A percentile compares a stretch with the other conserved stretches of the same genome.
phyloP scores from a whole-genome alignment of 2,888 invertebrate genomes.

The Drosophila putrida region DNA sequence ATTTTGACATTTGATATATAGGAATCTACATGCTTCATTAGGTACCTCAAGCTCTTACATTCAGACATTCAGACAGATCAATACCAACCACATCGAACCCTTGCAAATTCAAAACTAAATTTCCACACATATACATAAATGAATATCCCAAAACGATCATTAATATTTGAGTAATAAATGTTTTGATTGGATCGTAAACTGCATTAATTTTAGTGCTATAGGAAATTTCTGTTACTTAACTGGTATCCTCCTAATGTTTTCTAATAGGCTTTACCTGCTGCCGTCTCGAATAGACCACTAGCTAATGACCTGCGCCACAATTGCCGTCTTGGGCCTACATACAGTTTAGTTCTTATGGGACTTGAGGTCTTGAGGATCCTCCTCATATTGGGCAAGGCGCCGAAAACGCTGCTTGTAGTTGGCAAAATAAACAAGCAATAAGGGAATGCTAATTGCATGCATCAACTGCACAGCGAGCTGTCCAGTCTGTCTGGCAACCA shows the following conservation, averaged over 20 bases:
- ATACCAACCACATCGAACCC: no score
- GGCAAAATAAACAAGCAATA: slow-evolving; percentile 40
- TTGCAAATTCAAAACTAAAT: no score
- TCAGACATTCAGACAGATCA: no score
- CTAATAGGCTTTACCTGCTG: slow-evolving; percentile 33
- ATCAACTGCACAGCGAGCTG: slow-evolving; percentile 51
- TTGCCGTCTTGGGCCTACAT: slow-evolving; percentile 9
- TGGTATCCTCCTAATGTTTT: slow-evolving; percentile 20
- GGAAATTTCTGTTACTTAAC: no score
- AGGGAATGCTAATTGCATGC: slow-evolving; percentile 50
- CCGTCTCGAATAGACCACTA: slow-evolving; percentile 22
- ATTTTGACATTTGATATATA: no score
- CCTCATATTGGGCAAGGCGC: slow-evolving; percentile 22
- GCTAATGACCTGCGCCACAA: slow-evolving; percentile 42
- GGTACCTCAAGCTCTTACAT: no score
- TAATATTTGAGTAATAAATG: no score
- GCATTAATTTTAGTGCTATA: no score
- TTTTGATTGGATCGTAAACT: no score
- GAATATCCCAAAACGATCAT: no score
- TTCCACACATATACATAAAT: no score
- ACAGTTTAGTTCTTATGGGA: not conserved
- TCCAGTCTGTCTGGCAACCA: slow-evolving; percentile 37
- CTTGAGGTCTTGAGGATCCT: slow-evolving; percentile 22
- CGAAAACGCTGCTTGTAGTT: slow-evolving; percentile 23
- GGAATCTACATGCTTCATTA: no score